Evolutionary conservation across 1,140 invertebrate species (phyloP).

Genomic region (Panagrolaimus sp.): DNA sequence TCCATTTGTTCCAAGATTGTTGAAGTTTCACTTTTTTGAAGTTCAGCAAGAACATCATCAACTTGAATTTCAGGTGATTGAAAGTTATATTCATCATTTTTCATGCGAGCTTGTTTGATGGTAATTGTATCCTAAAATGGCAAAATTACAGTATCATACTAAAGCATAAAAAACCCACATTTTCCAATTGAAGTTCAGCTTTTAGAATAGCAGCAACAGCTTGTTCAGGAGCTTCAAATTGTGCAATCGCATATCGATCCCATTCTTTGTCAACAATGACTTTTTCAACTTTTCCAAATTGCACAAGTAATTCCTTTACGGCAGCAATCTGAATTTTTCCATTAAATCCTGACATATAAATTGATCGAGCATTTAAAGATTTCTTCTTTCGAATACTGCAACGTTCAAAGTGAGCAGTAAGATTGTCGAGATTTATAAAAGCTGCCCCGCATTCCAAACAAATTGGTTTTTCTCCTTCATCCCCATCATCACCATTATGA

Average conservation of each 20-base stretch:
- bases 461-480: no score
- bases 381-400: conserved; percentile 7
- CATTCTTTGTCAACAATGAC: not conserved
- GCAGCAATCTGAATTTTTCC: not conserved
- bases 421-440: not conserved
- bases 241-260: conserved; percentile 4
- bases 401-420: not conserved
- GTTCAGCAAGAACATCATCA: not conserved
- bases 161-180: not conserved
- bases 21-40: not conserved
- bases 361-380: not conserved
- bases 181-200: not conserved
- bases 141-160: not conserved
- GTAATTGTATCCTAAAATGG: not conserved
- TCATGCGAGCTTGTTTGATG: no score
- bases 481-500: no score
- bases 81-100: not conserved
- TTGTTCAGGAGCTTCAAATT: not conserved
- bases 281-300: conserved; percentile 5
- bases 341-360: conserved; percentile 8
- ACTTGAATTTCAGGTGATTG: conserved; percentile 2
- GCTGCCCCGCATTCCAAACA: not conserved
- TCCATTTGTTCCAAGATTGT: not conserved
- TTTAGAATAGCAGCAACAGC: not conserved
- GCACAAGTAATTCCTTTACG: not conserved